Conservation (phyloP, 2,888 invertebrate genomes). For the Colostygia pectinataria region DNA sequence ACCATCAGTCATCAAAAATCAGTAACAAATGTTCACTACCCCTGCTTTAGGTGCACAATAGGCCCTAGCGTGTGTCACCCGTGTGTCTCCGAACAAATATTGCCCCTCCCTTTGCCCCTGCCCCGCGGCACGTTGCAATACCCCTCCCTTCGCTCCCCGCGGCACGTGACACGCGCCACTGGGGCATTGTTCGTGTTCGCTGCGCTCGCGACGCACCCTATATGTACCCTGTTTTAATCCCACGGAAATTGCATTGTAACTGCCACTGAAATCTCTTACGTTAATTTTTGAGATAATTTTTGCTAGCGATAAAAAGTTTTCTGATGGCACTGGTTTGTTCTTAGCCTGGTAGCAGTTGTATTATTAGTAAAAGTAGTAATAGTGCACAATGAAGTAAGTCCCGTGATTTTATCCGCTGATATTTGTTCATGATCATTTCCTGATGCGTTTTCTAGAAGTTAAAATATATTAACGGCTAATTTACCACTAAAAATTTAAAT, state of each 20-base stretch:
- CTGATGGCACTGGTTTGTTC: too few relatives aligned
- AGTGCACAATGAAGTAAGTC: too few relatives aligned
- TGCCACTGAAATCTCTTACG: slow-evolving; percentile 57
- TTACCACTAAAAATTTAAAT: too few relatives aligned
- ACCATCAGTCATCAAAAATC: background rate
- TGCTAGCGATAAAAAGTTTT: too few relatives aligned
- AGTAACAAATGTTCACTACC: slow-evolving; percentile 48
- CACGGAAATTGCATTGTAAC: slow-evolving; percentile 61
- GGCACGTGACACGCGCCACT: slow-evolving; percentile 54
- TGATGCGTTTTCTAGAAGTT: too few relatives aligned
- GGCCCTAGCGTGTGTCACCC: slow-evolving; percentile 70
- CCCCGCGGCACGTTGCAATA: too few relatives aligned
- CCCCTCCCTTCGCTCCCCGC: slow-evolving; percentile 31
- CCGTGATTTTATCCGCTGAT: too few relatives aligned
- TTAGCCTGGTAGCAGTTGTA: too few relatives aligned
- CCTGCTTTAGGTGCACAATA: slow-evolving; percentile 69
- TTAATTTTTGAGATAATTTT: slow-evolving; percentile 33
- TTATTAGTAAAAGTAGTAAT: too few relatives aligned
- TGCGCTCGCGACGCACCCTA: slow-evolving; percentile 43
- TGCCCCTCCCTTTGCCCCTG: slow-evolving; percentile 59
- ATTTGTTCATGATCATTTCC: too few relatives aligned
- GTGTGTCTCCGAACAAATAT: slow-evolving; percentile 80
- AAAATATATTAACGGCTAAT: too few relatives aligned
- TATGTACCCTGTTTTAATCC: slow-evolving; percentile 51
- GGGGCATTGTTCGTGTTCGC: slow-evolving; percentile 64